Percentiles rank a stretch among this genome's conserved stretches.
Evolutionary conservation across 2,888 invertebrate genomes (phyloP).

Genomic region (Cryptosula pallasiana): DNA sequence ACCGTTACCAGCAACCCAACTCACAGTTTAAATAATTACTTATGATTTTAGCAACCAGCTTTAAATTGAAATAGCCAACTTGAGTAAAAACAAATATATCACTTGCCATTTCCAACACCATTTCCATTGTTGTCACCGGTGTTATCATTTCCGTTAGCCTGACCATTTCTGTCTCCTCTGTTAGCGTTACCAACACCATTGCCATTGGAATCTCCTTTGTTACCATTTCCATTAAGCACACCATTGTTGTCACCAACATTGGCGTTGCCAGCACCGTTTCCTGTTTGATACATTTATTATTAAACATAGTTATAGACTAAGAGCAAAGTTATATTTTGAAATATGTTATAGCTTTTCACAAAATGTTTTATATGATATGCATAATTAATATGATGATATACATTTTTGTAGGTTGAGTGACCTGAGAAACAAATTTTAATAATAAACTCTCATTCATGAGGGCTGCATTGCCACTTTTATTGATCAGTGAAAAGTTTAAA

Average conservation of each 20-base stretch:
- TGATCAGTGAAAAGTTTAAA: too few relatives aligned
- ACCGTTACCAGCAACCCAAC: too few relatives aligned
- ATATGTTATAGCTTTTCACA: too few relatives aligned
- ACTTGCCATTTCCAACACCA: constrained; percentile 17
- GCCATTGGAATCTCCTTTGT: neutral
- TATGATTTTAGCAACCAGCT: too few relatives aligned
- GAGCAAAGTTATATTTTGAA: neutral
- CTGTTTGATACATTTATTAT: neutral
- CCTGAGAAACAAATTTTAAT: too few relatives aligned
- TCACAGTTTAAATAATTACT: too few relatives aligned
- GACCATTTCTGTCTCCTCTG: constrained; percentile 22
- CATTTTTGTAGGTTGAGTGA: too few relatives aligned
- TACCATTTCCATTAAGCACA: neutral
- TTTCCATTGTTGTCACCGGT: constrained; percentile 23
- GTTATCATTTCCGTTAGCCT: constrained; percentile 19
- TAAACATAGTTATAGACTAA: neutral
- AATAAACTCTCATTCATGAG: too few relatives aligned
- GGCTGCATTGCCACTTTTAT: too few relatives aligned
- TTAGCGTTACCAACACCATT: constrained; percentile 26
- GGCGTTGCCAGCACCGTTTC: neutral
- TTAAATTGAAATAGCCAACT: too few relatives aligned
- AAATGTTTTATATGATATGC: too few relatives aligned
- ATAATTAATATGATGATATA: too few relatives aligned
- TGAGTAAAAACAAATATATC: constrained; percentile 9
- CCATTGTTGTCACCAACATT: constrained; percentile 7